A percentile compares a stretch with the other conserved stretches of the same genome.
phyloP scores from a whole-genome alignment of 2,888 invertebrate species.

The Cryptophagus acutangulus region DNA sequence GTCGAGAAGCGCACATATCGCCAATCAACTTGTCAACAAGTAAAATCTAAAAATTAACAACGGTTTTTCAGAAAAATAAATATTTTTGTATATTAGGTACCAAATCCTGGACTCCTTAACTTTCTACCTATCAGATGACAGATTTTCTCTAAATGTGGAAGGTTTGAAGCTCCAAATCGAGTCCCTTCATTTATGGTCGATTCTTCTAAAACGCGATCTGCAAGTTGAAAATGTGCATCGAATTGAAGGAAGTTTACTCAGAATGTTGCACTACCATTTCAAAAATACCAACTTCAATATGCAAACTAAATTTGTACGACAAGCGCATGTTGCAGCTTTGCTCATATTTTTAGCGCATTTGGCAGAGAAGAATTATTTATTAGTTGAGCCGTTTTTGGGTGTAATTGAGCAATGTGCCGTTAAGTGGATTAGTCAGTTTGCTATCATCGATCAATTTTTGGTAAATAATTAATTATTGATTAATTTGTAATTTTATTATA shows the following conservation, averaged over 20 bases:
- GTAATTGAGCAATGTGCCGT: conserved; percentile 43
- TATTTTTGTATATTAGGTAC: conserved; percentile 43
- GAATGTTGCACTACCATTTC: conserved; percentile 56
- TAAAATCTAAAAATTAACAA: conserved; percentile 32
- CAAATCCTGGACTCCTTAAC: conserved; percentile 53
- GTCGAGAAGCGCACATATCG: conserved; percentile 55
- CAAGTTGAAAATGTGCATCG: conserved; percentile 49
- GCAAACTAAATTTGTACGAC: conserved; percentile 50
- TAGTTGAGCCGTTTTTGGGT: conserved; percentile 25
- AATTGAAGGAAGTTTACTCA: conserved; percentile 53
- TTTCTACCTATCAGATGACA: conserved; percentile 54
- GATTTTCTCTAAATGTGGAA: conserved; percentile 49
- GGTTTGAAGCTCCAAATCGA: conserved; percentile 61
- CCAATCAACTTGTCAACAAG: conserved; percentile 52
- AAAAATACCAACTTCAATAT: conserved; percentile 52
- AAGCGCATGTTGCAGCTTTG: conserved; percentile 55
- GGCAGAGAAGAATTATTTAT: conserved; percentile 19
- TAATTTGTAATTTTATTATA: conserved; percentile 1
- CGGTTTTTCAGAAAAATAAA: conserved; percentile 6
- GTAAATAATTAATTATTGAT: conserved; percentile 29
- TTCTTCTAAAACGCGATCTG: conserved; percentile 53
- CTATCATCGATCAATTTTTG: conserved; percentile 44
- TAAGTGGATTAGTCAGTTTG: conserved; percentile 52
- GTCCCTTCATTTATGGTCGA: conserved; percentile 55
- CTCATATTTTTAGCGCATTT: conserved; percentile 25